Percentiles rank a stretch among this genome's conserved stretches.
phyloP scores from a whole-genome alignment of 1,140 invertebrate genomes.

The Lordiphosa stackelbergi region DNA sequence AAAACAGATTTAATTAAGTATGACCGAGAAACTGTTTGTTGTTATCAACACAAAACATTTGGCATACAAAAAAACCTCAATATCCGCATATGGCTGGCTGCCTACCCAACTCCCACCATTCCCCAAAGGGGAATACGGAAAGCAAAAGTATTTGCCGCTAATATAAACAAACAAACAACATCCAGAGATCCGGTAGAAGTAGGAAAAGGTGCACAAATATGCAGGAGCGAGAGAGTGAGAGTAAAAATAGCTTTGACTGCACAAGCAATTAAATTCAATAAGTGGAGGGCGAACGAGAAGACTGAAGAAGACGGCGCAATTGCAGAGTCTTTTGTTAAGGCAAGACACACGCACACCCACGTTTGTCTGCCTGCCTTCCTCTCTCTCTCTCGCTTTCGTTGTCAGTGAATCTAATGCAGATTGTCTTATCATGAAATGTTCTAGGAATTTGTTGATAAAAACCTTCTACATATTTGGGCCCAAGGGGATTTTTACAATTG shows the following conservation, averaged over 20 bases:
- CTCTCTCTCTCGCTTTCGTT: background rate
- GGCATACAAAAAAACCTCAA: slow-evolving; percentile 30
- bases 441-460: slow-evolving; percentile 68
- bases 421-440: slow-evolving; percentile 50
- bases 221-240: slow-evolving; percentile 37
- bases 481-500: slow-evolving; percentile 23
- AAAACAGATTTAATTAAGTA: no score
- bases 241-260: slow-evolving; percentile 60
- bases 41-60: slow-evolving; percentile 14
- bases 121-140: slow-evolving; percentile 40
- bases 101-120: background rate
- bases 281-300: slow-evolving; percentile 54
- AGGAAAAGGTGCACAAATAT: slow-evolving; percentile 5
- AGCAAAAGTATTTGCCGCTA: slow-evolving; percentile 68
- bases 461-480: slow-evolving; percentile 8
- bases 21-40: no score
- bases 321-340: slow-evolving; percentile 22
- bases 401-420: background rate
- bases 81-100: slow-evolving; percentile 15
- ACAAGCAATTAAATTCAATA: slow-evolving; percentile 70
- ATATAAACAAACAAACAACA: slow-evolving; percentile 71
- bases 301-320: slow-evolving; percentile 25
- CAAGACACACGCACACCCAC: slow-evolving; percentile 11
- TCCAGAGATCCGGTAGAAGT: slow-evolving; percentile 57
- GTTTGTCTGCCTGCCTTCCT: slow-evolving; percentile 13